Conservation (phyloP, 2,797 vertebrate species). For the Trachurus trachurus region DNA sequence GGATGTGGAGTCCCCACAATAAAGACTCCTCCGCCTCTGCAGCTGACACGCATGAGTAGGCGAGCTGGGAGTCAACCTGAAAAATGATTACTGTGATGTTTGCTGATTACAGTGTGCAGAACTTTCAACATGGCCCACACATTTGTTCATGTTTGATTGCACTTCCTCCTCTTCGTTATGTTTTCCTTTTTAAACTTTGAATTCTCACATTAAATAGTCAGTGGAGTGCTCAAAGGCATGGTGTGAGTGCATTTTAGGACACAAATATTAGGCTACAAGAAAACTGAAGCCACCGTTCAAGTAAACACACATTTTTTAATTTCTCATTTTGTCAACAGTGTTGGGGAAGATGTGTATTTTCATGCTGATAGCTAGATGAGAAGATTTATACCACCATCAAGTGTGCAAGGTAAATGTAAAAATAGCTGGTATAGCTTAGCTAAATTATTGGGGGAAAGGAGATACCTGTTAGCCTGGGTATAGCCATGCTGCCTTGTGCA, state of each 20-base stretch:
- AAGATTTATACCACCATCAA: neutral
- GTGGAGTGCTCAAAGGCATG: neutral
- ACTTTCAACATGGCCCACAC: slow-evolving; percentile 31
- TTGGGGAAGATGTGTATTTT: neutral
- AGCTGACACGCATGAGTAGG: slow-evolving; percentile 50
- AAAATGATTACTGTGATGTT: slow-evolving; percentile 51
- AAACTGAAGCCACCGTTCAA: neutral
- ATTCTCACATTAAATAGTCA: neutral
- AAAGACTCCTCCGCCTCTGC: slow-evolving; percentile 48
- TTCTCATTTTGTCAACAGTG: neutral
- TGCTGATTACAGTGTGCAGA: slow-evolving; percentile 62
- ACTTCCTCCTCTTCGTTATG: slow-evolving; percentile 17
- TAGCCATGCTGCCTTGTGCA: no score
- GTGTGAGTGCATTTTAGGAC: neutral
- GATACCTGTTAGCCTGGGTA: no score
- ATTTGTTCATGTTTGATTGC: slow-evolving; percentile 44
- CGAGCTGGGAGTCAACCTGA: slow-evolving; percentile 48
- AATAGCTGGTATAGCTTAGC: neutral
- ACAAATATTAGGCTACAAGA: neutral
- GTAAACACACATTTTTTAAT: neutral
- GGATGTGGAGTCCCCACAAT: slow-evolving; percentile 56
- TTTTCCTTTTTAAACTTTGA: slow-evolving; percentile 11
- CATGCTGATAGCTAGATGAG: no score
- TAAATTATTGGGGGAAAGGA: no score
- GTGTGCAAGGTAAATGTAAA: neutral